Percentiles rank a stretch among this genome's conserved stretches.
Conservation (phyloP, 2,888 invertebrate species). For the Nasonia oneida region DNA sequence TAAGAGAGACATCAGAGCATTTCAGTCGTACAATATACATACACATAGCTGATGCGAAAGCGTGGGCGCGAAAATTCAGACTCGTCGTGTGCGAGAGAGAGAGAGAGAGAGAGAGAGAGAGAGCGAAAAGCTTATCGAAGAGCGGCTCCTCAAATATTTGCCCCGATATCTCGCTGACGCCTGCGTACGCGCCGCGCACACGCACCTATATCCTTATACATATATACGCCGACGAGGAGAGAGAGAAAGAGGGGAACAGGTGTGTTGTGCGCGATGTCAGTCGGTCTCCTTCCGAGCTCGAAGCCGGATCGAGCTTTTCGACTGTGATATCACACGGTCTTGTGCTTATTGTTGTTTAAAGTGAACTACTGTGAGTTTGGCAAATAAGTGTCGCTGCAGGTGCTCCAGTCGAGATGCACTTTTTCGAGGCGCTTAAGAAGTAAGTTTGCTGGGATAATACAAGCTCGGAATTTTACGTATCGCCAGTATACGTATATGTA, state of each 20-base stretch:
- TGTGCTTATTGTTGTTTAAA: background rate
- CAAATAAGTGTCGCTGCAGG: background rate
- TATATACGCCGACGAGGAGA: background rate
- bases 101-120: background rate
- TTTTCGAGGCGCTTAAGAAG: constrained; percentile 8
- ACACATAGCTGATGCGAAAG: background rate
- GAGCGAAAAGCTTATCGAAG: constrained; percentile 3
- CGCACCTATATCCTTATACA: background rate
- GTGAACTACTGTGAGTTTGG: background rate
- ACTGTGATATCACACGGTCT: background rate
- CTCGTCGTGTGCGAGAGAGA: too few species aligned
- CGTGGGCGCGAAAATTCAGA: background rate
- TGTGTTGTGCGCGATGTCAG: background rate
- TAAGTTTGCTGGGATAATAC: background rate
- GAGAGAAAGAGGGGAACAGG: background rate
- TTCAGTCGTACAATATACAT: background rate
- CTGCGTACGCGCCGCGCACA: background rate
- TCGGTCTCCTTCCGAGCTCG: background rate
- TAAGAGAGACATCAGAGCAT: background rate
- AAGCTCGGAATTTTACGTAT: too few species aligned
- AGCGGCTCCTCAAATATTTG: constrained; percentile 16
- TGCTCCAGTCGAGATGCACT: background rate
- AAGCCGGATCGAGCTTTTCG: background rate
- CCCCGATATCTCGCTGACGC: background rate
- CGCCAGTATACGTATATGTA: too few species aligned